These are phyloP conservation scores for Rhagoletis pomonella DNA, from an alignment of 1,140 invertebrate species.

Conservation along the genomic window DNA sequence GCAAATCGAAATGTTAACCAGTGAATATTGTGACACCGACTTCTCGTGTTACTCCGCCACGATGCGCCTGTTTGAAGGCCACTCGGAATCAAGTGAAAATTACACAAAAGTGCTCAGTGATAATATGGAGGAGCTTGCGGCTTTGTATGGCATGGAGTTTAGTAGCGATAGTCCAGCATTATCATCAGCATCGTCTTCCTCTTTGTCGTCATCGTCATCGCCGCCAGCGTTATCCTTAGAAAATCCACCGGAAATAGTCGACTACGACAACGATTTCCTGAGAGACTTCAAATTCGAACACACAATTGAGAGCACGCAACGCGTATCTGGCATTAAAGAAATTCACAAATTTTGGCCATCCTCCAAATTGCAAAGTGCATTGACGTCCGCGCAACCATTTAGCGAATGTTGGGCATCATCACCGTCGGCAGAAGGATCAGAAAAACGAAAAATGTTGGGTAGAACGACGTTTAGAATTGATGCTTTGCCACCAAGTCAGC, in stretches of 20 bases:
- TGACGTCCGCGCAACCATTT: not conserved
- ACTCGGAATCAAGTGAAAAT: not conserved
- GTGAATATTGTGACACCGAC: slow-evolving; percentile 45
- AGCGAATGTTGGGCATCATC: not conserved
- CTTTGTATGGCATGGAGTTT: slow-evolving; percentile 24
- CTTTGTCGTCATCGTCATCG: no score
- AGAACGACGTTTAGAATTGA: not conserved
- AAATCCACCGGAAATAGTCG: not conserved
- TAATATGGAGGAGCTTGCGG: slow-evolving; percentile 17
- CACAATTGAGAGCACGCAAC: not conserved
- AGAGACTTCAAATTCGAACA: not conserved
- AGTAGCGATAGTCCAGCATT: slow-evolving; percentile 1
- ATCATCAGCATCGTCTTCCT: not conserved
- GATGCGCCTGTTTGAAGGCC: not conserved
- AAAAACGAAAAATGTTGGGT: not conserved
- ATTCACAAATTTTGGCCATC: not conserved
- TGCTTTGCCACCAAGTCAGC: not conserved
- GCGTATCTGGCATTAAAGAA: not conserved
- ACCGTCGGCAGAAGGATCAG: not conserved
- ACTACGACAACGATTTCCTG: not conserved
- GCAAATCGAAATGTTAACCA: no score
- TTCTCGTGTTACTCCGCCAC: not conserved
- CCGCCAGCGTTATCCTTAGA: no score
- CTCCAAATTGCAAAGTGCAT: not conserved
- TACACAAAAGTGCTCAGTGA: not conserved